A percentile compares a stretch with the other conserved stretches of the same genome.
Evolutionary conservation across 2,888 invertebrate species (phyloP).

Genomic region (Dasypolia templi): DNA sequence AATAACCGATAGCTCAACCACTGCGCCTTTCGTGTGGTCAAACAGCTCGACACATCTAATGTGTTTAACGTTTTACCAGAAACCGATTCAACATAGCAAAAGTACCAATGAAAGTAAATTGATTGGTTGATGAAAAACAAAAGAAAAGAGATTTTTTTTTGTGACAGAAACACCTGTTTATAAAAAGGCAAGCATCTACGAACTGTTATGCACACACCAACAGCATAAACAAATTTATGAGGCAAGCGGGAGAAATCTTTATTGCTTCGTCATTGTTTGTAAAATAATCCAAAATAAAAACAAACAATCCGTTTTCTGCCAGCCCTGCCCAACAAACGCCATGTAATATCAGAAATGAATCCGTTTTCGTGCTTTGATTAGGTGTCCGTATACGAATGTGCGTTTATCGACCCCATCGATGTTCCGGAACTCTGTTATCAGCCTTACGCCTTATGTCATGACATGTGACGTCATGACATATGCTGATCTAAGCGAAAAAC

Average conservation of each 20-base stretch:
- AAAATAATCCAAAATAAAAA: neutral
- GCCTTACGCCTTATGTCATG: neutral
- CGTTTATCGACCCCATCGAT: conserved; percentile 54
- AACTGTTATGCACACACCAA: too few species aligned
- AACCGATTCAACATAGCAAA: too few species aligned
- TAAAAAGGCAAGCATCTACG: too few species aligned
- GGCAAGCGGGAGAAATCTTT: neutral
- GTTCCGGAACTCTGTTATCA: conserved; percentile 29
- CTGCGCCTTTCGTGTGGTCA: too few species aligned
- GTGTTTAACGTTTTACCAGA: too few species aligned
- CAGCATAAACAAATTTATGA: neutral
- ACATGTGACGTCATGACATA: conserved; percentile 15
- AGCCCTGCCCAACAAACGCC: conserved; percentile 51
- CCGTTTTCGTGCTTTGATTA: conserved; percentile 67
- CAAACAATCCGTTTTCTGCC: neutral
- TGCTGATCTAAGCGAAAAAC: conserved; percentile 17
- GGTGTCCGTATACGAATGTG: conserved; percentile 62
- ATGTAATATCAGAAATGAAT: conserved; percentile 70
- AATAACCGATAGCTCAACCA: too few species aligned
- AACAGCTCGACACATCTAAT: too few species aligned
- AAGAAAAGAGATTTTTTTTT: too few species aligned
- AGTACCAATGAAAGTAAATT: too few species aligned
- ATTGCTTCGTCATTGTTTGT: neutral
- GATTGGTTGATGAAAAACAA: too few species aligned
- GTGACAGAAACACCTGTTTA: too few species aligned